Evolutionary conservation across 2,797 vertebrate genomes (phyloP).

Genomic region (Coluber constrictor): DNA sequence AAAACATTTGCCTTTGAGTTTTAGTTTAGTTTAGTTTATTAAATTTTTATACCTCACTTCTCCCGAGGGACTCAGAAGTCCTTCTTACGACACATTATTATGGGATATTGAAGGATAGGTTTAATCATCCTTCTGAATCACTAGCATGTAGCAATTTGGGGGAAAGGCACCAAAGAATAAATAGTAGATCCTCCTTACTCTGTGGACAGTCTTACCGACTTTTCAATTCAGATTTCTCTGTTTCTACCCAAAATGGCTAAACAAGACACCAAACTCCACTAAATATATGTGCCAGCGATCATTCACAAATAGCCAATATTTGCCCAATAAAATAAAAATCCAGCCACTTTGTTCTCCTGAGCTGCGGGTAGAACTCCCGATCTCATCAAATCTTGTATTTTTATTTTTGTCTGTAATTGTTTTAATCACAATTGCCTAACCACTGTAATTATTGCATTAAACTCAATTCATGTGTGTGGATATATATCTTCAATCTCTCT

Average conservation of each 20-base stretch:
- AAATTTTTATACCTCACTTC: too few species aligned
- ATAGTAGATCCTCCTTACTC: background rate
- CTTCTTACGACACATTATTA: background rate
- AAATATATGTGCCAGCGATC: background rate
- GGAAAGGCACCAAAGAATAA: background rate
- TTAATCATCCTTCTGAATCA: background rate
- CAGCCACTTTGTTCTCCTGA: background rate
- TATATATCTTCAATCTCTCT: background rate
- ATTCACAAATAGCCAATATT: background rate
- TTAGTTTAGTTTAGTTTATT: too few species aligned
- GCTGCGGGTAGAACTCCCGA: background rate
- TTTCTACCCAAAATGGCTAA: background rate
- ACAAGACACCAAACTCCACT: background rate
- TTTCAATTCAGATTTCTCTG: background rate
- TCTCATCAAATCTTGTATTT: background rate
- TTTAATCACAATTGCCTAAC: background rate
- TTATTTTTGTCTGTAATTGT: background rate
- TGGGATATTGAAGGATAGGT: background rate
- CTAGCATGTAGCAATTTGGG: background rate
- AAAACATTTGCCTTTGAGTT: background rate
- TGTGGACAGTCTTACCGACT: background rate
- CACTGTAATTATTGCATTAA: conserved; percentile 36
- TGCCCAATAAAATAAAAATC: background rate
- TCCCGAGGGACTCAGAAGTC: too few species aligned
- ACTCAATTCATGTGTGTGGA: background rate